Evolutionary conservation across 2,797 vertebrate species (phyloP), one percentile per base, ranked within the genome.

Genomic region (Loris lydekkerianus): DNA sequence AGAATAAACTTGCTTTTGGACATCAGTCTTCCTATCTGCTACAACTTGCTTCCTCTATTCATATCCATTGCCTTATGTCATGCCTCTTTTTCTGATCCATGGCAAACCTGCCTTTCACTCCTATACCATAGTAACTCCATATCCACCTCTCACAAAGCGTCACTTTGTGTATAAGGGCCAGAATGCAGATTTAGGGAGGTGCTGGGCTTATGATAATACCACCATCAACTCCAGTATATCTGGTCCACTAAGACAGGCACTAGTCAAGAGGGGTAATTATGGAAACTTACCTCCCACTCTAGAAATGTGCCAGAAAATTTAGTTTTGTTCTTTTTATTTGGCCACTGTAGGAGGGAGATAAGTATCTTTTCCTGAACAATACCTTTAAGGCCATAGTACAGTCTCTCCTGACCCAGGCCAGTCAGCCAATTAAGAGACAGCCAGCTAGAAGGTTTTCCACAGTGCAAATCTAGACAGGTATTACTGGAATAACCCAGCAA

Each of bases 361-460:
- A 86, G 29, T 82, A 29, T 88, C 77, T 95, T 17, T 14, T 81
- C 25, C 31, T 61, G 13, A 94, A 15, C 2, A 40, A 46, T 70
- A 92, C 27, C 81, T 15, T 40, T 77, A 85, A 96, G 23, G 21
- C 58, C 60, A 81, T 18, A 82, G 70, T 72, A 31, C 21, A 81
- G 67, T 90, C 7, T 5, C 23, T 34, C 60, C 60, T 17, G 2
- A 80, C 49, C 14, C 63, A 96, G 82, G 31, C 49, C 87, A 91
- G 86, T 73, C 27, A 31, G 70, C 67, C 76, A 95, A 70, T 91
- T 94, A 93, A 94, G 83, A 89, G 65, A 65, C 84, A 86, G 29
- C 69, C 72, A 95, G 69, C 86, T 95, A 89, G 69, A 92, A 90
- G 75, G 31, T 20, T 96, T 96, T 92, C 69, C n/a, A 72, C 2